Evolutionary conservation across 1,140 invertebrate genomes (phyloP).

Genomic region (Aethina tumida): DNA sequence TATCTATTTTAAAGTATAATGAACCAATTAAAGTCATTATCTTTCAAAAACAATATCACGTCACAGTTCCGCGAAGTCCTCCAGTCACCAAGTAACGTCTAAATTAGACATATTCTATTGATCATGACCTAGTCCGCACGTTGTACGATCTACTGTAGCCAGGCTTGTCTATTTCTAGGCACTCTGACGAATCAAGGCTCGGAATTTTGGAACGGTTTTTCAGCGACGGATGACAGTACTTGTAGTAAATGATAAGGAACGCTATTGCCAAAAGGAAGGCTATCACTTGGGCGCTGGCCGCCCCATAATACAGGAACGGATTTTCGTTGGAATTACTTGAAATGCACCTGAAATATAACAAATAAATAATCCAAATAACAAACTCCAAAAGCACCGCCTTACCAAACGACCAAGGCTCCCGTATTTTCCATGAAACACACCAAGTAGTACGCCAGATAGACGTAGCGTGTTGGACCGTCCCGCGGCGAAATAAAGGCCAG

Average conservation of each 20-base stretch:
- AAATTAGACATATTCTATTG: constrained; percentile 25
- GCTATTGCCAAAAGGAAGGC: constrained; percentile 39
- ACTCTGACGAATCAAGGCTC: constrained; percentile 12
- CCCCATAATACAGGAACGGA: constrained; percentile 35
- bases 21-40: too few species aligned
- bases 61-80: not conserved
- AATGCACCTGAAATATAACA: constrained; percentile 29
- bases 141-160: constrained; percentile 32
- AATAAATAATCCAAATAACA: not conserved
- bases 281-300: constrained; percentile 30
- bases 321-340: constrained; percentile 31
- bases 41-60: constrained; percentile 8
- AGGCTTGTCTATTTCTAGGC: constrained; percentile 28
- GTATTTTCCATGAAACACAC: constrained; percentile 43
- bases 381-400: constrained; percentile 15
- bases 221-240: constrained; percentile 38
- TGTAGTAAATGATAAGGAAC: constrained; percentile 41
- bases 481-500: constrained; percentile 39
- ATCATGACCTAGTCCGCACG: constrained; percentile 28
- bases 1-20: too few species aligned
- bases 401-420: constrained; percentile 39
- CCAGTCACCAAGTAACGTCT: too few species aligned
- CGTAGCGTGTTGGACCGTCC: constrained; percentile 39
- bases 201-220: constrained; percentile 26
- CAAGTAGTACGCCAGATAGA: constrained; percentile 39